Percentiles rank a stretch among this genome's conserved stretches.
These are phyloP conservation scores for Esox lucius DNA, from an alignment of 2,797 vertebrate genomes.

Conservation along the genomic window DNA sequence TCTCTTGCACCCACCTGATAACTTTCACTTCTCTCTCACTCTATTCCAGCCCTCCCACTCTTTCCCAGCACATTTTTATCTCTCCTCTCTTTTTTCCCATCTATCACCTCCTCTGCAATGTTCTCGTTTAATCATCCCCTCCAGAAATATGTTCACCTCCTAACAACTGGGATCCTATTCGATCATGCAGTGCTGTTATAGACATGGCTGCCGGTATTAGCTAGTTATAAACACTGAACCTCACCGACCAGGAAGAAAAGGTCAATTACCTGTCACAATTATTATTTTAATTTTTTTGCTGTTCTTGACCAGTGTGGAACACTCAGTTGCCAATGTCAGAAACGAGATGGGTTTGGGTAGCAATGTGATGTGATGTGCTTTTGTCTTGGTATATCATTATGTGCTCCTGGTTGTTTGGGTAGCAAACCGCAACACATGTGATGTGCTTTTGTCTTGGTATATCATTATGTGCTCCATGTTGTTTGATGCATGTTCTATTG, in stretches of 20 bases:
- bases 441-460: constrained; percentile 23
- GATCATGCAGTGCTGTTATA: constrained; percentile 66
- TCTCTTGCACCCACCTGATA: constrained; percentile 60
- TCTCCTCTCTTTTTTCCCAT: constrained; percentile 60
- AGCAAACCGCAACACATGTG: background rate
- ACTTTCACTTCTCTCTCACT: constrained; percentile 70
- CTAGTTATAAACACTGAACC: constrained; percentile 40
- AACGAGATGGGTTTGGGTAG: background rate
- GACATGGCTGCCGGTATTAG: constrained; percentile 55
- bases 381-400: constrained; percentile 6
- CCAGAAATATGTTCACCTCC: constrained; percentile 76
- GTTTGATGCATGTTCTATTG: constrained; percentile 16
- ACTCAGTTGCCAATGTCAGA: background rate
- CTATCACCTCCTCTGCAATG: constrained; percentile 81
- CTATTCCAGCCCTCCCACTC: constrained; percentile 66
- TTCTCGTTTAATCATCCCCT: constrained; percentile 82
- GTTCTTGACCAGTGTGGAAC: background rate
- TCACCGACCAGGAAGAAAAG: constrained; percentile 22
- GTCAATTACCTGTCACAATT: background rate
- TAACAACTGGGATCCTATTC: constrained; percentile 68
- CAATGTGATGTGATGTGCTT: constrained; percentile 13
- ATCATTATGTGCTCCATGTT: background rate
- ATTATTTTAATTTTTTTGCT: too few relatives aligned
- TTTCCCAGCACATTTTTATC: constrained; percentile 72
- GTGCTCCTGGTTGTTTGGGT: constrained; percentile 12